Percentiles rank a stretch among this genome's conserved stretches.
phyloP scores from a whole-genome alignment of 2,888 invertebrate species.

The Agriopis aurantiaria region DNA sequence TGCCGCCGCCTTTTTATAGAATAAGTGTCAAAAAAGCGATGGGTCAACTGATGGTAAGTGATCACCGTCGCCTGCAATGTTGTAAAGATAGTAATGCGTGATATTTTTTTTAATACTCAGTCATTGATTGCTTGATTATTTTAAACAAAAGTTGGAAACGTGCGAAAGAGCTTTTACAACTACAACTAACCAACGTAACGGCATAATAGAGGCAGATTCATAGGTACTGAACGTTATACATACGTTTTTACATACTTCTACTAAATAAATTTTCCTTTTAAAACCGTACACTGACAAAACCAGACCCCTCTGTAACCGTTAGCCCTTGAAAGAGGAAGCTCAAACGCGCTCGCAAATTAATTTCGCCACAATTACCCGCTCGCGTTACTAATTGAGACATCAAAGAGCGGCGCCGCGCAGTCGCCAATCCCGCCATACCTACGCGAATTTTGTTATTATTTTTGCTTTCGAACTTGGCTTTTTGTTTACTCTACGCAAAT shows the following conservation, averaged over 20 bases:
- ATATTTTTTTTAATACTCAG: too few relatives aligned
- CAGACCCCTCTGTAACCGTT: slow-evolving; percentile 23
- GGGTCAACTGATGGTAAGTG: too few relatives aligned
- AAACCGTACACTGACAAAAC: slow-evolving; percentile 1
- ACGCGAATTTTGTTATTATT: slow-evolving; percentile 56
- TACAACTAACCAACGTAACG: too few relatives aligned
- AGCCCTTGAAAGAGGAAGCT: slow-evolving; percentile 46
- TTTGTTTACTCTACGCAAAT: background rate
- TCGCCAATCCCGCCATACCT: slow-evolving; percentile 53
- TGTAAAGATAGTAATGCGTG: too few relatives aligned
- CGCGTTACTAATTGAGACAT: slow-evolving; percentile 85
- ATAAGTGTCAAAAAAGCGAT: too few relatives aligned
- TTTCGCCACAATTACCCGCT: slow-evolving; percentile 83
- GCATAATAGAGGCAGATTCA: too few relatives aligned
- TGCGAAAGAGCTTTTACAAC: too few relatives aligned
- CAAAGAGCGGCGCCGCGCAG: slow-evolving; percentile 74
- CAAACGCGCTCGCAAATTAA: slow-evolving; percentile 74
- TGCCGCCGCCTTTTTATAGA: too few relatives aligned
- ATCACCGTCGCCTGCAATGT: too few relatives aligned
- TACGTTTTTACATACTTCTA: background rate
- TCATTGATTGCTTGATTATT: too few relatives aligned
- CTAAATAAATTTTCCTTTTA: slow-evolving; percentile 5
- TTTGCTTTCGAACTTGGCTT: slow-evolving; percentile 33
- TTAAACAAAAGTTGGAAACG: too few relatives aligned
- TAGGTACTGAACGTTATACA: background rate